These are phyloP conservation scores for Periophthalmodon schlosseri DNA, from an alignment of 2,113 vertebrate genomes.

Conservation along the genomic window DNA sequence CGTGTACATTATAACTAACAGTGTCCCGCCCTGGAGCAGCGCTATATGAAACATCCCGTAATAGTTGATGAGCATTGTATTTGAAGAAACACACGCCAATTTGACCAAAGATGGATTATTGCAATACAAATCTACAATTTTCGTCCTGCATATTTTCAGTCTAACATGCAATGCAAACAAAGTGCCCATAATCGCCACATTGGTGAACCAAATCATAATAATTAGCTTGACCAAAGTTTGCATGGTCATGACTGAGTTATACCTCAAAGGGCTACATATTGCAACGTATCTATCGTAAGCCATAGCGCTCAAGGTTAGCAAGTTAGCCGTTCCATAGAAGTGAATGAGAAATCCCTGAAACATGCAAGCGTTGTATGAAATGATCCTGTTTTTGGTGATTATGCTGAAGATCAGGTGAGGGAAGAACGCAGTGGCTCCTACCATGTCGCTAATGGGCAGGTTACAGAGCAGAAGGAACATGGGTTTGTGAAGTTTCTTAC, in stretches of 20 bases:
- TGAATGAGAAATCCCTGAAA: neutral
- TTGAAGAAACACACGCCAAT: neutral
- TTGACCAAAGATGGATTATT: neutral
- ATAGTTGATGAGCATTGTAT: neutral
- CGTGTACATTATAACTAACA: neutral
- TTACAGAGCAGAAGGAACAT: neutral
- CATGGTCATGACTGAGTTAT: neutral
- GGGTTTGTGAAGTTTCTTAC: neutral
- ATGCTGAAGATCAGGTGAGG: constrained; percentile 1
- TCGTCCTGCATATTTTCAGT: neutral
- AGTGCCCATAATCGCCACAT: neutral
- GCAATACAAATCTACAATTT: neutral
- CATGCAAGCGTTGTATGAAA: neutral
- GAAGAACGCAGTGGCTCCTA: neutral
- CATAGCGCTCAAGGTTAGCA: neutral
- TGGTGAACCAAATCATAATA: neutral
- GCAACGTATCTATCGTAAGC: neutral
- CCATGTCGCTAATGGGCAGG: neutral
- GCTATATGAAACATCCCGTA: neutral
- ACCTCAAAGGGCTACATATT: neutral
- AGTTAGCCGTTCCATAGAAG: neutral
- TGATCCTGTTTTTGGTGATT: neutral
- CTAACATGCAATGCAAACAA: neutral
- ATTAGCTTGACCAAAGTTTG: neutral
- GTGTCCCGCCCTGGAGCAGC: neutral